Base-by-base conservation (phyloP, 1,140 invertebrate genomes). In the Oscheius sp. region DNA sequence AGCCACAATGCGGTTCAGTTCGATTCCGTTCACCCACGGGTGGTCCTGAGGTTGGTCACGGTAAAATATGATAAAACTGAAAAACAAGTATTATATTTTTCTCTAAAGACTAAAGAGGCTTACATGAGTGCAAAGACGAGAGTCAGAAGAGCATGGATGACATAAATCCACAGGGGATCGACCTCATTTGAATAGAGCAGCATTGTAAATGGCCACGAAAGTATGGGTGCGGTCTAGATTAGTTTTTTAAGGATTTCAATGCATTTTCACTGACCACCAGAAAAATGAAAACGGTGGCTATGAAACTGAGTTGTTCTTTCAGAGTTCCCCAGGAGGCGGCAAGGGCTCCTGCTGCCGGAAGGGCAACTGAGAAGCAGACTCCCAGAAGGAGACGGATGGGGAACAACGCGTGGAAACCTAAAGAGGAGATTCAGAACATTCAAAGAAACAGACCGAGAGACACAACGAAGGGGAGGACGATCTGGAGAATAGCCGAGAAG, bases 21-120 rank as follows among this genome's bases (percentile, higher is more conserved):
- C 73, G 13, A 75, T 29, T 36, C 73, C 73, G 42, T 73, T 75
- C 3, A 75, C 73, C 73, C 73, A 75, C 32, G 68, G 68, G 34
- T 75, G 73, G 23, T 73, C 31, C 36, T 75, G 73, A 29, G 73
- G 73, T n/a, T 42, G 67, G 46, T 75, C 68, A n/a, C 73, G 59
- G 31, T 75, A 72, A 61, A 75, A 75, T 13, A 75, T 46, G 10
- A 61, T 52, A 55, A 76, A 75, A 35, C 69, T 71, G n/a, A 49
- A 52, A 49, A 18, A 28, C 10, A 7, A 2, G 1, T 55, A 36
- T 23, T 26, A 26, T 61, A 23, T 61, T 61, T 10, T 2, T 15
- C 13, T 23, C 20, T 23, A 59, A 31, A 59, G 13, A 59, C 13
- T 15, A 59, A 10, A 59, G 23, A 59, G 13, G 35, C 69, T 64